Conservation (phyloP, 2,797 vertebrate species). For the Apodemus agrarius region DNA sequence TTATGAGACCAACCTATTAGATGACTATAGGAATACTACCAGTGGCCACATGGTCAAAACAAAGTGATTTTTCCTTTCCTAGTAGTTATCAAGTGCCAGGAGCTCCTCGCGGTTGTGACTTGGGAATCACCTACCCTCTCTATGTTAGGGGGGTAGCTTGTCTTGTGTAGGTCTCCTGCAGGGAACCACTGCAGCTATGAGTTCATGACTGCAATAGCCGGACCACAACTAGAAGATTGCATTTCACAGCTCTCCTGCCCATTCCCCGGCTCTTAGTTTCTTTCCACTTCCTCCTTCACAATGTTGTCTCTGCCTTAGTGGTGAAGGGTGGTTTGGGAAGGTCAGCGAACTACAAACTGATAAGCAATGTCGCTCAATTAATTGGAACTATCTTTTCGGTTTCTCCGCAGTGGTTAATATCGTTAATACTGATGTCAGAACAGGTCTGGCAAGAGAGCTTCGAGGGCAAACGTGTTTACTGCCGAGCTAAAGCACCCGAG, state of each 20-base stretch:
- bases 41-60: background rate
- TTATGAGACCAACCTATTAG: background rate
- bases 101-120: background rate
- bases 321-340: background rate
- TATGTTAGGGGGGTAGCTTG: background rate
- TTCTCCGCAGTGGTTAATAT: no score
- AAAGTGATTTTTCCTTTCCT: no score
- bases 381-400: background rate
- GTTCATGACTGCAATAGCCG: no score
- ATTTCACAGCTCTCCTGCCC: background rate
- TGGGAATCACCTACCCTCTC: background rate
- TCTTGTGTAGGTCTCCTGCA: background rate
- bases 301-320: background rate
- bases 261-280: background rate
- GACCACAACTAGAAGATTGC: background rate
- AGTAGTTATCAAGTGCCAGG: background rate
- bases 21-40: background rate
- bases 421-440: background rate
- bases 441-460: background rate
- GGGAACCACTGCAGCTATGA: no score
- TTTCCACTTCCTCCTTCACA: background rate
- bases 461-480: background rate
- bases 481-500: background rate
- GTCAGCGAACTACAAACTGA: background rate
- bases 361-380: background rate